Percentiles rank a stretch among this genome's conserved stretches.
phyloP scores from a whole-genome alignment of 2,888 invertebrate species.

The Taphrorychus bicolor region DNA sequence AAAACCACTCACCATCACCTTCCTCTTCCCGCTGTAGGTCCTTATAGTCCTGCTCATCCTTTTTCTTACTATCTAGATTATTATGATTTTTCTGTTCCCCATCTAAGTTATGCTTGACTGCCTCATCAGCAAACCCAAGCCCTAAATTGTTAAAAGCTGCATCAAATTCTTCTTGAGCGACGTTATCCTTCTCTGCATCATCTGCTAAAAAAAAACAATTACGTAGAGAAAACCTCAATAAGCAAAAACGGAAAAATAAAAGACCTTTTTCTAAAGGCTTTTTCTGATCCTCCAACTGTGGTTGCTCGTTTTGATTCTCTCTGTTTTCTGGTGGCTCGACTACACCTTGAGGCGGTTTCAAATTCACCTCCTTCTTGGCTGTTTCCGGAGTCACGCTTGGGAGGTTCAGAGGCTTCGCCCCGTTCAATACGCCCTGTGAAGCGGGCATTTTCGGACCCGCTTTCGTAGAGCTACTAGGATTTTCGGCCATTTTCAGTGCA shows the following conservation, averaged over 20 bases:
- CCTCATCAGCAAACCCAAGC: constrained; percentile 46
- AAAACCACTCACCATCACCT: constrained; percentile 60
- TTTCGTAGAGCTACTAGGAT: constrained; percentile 47
- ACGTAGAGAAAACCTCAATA: not conserved
- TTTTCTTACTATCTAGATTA: constrained; percentile 43
- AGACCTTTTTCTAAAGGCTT: constrained; percentile 52
- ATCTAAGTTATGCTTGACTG: constrained; percentile 43
- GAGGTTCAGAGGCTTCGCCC: constrained; percentile 50
- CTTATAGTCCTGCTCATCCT: constrained; percentile 50
- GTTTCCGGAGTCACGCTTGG: constrained; percentile 54
- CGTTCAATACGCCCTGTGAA: constrained; percentile 49
- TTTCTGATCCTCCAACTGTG: constrained; percentile 56
- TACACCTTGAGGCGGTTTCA: constrained; percentile 36
- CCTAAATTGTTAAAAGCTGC: constrained; percentile 46
- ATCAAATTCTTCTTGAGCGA: constrained; percentile 55
- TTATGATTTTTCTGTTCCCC: constrained; percentile 29
- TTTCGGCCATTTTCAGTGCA: constrained; percentile 28
- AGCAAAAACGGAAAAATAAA: not conserved
- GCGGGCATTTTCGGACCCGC: constrained; percentile 43
- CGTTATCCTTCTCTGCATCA: constrained; percentile 54
- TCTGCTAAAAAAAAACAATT: no score
- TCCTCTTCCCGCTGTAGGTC: constrained; percentile 49
- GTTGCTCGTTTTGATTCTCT: constrained; percentile 46
- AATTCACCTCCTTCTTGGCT: constrained; percentile 40
- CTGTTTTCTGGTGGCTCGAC: constrained; percentile 42